These are phyloP conservation scores for Solenopsis fugax DNA, from an alignment of 1,140 invertebrate genomes.

Conservation along the genomic window DNA sequence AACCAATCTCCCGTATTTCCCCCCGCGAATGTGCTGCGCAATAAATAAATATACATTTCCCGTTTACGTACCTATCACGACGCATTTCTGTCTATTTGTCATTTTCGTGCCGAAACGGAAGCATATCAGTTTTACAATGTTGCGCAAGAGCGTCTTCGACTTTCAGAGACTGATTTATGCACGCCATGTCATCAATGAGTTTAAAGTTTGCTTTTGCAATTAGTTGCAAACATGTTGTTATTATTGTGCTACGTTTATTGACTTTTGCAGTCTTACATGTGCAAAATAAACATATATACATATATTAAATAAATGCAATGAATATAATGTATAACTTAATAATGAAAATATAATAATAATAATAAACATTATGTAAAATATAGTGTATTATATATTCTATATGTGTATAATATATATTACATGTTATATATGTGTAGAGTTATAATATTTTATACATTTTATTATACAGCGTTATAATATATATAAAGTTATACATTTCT, in stretches of 20 bases:
- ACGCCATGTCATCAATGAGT: not conserved
- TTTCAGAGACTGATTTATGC: not conserved
- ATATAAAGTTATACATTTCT: too few species aligned
- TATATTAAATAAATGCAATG: not conserved
- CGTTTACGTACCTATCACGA: not conserved
- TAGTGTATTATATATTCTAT: too few species aligned
- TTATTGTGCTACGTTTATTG: not conserved
- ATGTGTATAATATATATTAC: too few species aligned
- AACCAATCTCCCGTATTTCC: conserved; percentile 30
- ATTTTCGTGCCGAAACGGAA: not conserved
- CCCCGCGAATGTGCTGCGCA: conserved; percentile 3
- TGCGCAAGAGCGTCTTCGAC: conserved; percentile 21
- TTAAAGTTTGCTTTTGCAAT: conserved; percentile 11
- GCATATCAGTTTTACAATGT: not conserved
- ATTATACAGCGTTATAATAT: too few species aligned
- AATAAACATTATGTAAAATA: too few species aligned
- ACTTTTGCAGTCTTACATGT: not conserved
- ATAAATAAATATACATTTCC: conserved; percentile 25
- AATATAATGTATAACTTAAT: too few species aligned
- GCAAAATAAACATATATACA: not conserved
- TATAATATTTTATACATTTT: too few species aligned
- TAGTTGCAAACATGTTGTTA: not conserved
- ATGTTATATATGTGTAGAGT: too few species aligned
- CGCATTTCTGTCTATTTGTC: not conserved
- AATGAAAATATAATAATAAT: too few species aligned